These are phyloP conservation scores for Prochilodus magdalenae DNA, from an alignment of 2,113 vertebrate genomes.

Conservation along the genomic window DNA sequence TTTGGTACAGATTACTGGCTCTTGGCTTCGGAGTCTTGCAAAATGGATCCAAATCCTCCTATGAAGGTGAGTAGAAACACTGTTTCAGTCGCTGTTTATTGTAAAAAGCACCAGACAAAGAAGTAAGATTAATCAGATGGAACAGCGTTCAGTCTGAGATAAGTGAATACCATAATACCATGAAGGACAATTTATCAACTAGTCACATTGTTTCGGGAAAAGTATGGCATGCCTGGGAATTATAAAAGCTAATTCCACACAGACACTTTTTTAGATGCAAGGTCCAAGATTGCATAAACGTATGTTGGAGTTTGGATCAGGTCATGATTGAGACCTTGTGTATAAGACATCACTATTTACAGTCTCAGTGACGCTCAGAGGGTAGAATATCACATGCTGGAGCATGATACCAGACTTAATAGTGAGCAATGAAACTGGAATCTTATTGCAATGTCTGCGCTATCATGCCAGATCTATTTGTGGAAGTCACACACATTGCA, in stretches of 20 bases:
- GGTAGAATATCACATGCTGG: constrained; percentile 71
- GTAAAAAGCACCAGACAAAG: neutral
- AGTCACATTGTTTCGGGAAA: neutral
- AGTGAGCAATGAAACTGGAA: constrained; percentile 56
- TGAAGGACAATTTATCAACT: neutral
- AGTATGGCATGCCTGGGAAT: neutral
- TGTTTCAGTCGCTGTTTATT: neutral
- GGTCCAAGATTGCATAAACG: neutral
- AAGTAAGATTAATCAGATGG: neutral
- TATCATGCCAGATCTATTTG: constrained; percentile 48
- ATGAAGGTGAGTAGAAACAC: constrained; percentile 62
- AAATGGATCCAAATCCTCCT: constrained; percentile 38
- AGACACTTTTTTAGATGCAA: neutral
- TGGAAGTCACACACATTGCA: constrained; percentile 27
- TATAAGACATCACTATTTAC: constrained; percentile 42
- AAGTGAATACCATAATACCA: neutral
- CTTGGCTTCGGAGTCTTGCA: constrained; percentile 87
- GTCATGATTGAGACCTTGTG: constrained; percentile 21
- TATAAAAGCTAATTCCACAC: neutral
- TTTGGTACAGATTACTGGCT: constrained; percentile 99
- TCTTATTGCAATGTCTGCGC: constrained; percentile 48
- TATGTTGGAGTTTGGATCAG: constrained; percentile 12
- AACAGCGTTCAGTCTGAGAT: neutral
- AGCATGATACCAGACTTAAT: constrained; percentile 63
- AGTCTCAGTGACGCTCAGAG: constrained; percentile 56